phyloP scores from a whole-genome alignment of 1,140 invertebrate species.

The Vanessa tameamea region DNA sequence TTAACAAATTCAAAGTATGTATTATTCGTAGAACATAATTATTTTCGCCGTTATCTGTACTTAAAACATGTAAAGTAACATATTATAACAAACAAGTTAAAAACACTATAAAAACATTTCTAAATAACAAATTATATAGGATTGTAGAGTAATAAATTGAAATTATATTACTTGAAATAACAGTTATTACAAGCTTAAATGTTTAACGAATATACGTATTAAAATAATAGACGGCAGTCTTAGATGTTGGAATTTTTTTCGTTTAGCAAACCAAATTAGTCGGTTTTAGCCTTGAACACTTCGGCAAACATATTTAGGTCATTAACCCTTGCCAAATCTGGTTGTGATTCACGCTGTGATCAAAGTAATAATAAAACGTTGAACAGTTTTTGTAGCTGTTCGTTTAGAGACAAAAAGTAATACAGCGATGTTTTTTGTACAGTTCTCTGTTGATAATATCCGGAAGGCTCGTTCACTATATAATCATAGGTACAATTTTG shows the following conservation, averaged over 20 bases:
- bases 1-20: conserved; percentile 18
- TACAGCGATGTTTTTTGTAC: conserved; percentile 60
- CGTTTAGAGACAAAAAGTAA: conserved; percentile 61
- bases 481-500: conserved; percentile 4
- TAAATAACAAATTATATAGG: background rate
- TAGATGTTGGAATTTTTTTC: conserved; percentile 66
- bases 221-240: conserved; percentile 55
- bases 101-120: background rate
- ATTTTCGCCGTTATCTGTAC: conserved; percentile 12
- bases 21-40: conserved; percentile 27
- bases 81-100: background rate
- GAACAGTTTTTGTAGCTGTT: conserved; percentile 74
- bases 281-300: conserved; percentile 73
- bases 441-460: conserved; percentile 52
- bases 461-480: conserved; percentile 45
- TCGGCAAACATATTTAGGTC: conserved; percentile 77
- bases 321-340: conserved; percentile 78
- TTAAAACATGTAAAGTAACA: conserved; percentile 2
- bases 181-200: background rate
- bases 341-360: conserved; percentile 77
- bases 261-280: conserved; percentile 68
- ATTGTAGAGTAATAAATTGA: background rate
- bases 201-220: background rate
- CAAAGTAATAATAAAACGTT: conserved; percentile 76
- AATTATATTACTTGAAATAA: background rate